Conservation (phyloP, 2,888 invertebrate species). For the Labia minor region DNA sequence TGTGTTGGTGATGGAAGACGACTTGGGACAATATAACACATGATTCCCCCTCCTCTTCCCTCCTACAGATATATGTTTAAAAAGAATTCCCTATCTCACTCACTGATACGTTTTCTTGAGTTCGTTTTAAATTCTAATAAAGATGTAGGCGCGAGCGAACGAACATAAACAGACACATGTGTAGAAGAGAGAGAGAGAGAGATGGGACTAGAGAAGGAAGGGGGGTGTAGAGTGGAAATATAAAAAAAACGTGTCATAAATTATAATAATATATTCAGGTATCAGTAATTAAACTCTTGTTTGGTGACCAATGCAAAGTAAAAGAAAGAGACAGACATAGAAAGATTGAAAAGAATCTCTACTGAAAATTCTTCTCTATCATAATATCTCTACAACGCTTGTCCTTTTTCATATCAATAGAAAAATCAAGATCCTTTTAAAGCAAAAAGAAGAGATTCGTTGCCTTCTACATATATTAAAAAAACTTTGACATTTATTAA, state of each 20-base stretch:
- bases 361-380: no score
- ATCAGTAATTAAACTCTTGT: slow-evolving; percentile 6
- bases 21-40: neutral
- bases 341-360: neutral
- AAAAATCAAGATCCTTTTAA: no score
- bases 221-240: no score
- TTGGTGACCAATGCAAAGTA: neutral
- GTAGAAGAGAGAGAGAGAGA: no score
- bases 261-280: slow-evolving; percentile 7
- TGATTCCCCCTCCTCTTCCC: no score
- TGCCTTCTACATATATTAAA: no score
- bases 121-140: slow-evolving; percentile 13
- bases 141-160: neutral
- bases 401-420: no score
- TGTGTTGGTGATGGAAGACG: neutral
- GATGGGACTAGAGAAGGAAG: no score
- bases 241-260: neutral
- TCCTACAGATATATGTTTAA: no score
- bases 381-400: no score
- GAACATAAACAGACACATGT: neutral
- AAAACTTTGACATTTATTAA: no score
- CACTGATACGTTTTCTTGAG: neutral
- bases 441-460: no score
- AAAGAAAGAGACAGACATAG: neutral
- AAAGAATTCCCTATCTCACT: neutral